These are phyloP conservation scores for Chirona hameri DNA, from an alignment of 2,888 invertebrate species.

Conservation along the genomic window DNA sequence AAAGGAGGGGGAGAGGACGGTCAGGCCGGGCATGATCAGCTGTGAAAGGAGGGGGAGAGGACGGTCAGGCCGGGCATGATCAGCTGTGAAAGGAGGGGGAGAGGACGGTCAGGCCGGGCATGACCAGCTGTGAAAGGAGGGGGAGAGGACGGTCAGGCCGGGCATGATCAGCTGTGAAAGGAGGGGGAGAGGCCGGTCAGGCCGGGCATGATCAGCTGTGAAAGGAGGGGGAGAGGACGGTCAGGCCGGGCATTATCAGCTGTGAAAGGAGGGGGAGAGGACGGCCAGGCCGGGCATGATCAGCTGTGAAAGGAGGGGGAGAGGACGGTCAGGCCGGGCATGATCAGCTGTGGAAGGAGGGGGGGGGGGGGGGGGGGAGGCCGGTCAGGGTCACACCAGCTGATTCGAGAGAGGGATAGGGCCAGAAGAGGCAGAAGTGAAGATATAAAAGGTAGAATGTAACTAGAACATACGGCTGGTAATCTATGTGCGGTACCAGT, in stretches of 20 bases:
- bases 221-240: too few relatives aligned
- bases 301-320: too few relatives aligned
- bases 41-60: constrained; percentile 38
- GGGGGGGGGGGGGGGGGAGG: too few relatives aligned
- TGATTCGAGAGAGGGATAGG: too few relatives aligned
- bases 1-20: too few relatives aligned
- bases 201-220: constrained; percentile 88
- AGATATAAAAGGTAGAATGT: too few relatives aligned
- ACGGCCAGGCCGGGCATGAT: background rate
- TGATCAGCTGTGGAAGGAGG: too few relatives aligned
- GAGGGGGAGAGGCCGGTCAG: background rate
- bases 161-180: constrained; percentile 78
- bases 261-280: constrained; percentile 38
- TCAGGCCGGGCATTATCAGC: constrained; percentile 94
- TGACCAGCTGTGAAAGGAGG: constrained; percentile 62
- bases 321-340: too few relatives aligned
- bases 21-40: constrained; percentile 94
- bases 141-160: constrained; percentile 60
- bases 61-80: constrained; percentile 98
- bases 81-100: constrained; percentile 49
- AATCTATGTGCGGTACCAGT: too few relatives aligned
- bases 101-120: constrained; percentile 93
- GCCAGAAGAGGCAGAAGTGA: too few relatives aligned
- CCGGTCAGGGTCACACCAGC: too few relatives aligned
- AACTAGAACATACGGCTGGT: too few relatives aligned